Base-by-base conservation (phyloP, 2,888 invertebrate genomes). In the Drosophila monieri region DNA sequence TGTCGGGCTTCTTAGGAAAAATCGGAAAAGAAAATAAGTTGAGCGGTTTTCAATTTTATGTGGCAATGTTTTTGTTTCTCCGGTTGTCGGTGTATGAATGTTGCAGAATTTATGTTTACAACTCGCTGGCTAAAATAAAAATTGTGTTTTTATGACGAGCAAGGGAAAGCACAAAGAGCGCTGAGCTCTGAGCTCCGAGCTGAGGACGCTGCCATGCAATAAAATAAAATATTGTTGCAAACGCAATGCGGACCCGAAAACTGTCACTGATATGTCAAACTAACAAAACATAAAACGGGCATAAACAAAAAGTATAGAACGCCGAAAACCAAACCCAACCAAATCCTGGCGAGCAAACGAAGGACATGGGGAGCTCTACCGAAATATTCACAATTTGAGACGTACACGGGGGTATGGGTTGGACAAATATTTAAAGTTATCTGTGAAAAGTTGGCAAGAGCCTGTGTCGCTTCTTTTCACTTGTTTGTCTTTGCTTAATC, bases 181-280 rank as follows among this genome's bases (percentile, higher is more conserved):
- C 32, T 10, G n/a, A 35, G n/a, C 35, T 18, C 18, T 15, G 23
- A 58, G 32, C 56, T n/a, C 15, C 15, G 64, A 67, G 59, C 15
- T 15, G 64, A 69, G 59, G 78, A 64, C 66, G 73, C 66, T 80
- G 52, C 58, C 62, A 37, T 51, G 78, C 87, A 83, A 80, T 86
- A 69, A 80, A 83, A 86, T 75, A 84, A 86, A 80, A 86, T 84
- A 84, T 81, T 76, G 77, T 69, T 83, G 80, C 81, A 81, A 69
- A 43, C 61, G 74, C 44, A 48, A 65, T 65, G 69, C 66, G 75
- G 52, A 52, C 67, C 69, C 65, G 67, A 57, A 73, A 86, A 86
- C 61, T 88, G 84, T 80, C 88, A 88, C 87, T 85, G 84, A 84
- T 88, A 84, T 88, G 87, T 84, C 88, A 87, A 88, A 85, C 87